A percentile compares a stretch with the other conserved stretches of the same genome.
These are phyloP conservation scores for Brachionus plicatilis DNA, from an alignment of 1,140 invertebrate genomes.

Conservation along the genomic window DNA sequence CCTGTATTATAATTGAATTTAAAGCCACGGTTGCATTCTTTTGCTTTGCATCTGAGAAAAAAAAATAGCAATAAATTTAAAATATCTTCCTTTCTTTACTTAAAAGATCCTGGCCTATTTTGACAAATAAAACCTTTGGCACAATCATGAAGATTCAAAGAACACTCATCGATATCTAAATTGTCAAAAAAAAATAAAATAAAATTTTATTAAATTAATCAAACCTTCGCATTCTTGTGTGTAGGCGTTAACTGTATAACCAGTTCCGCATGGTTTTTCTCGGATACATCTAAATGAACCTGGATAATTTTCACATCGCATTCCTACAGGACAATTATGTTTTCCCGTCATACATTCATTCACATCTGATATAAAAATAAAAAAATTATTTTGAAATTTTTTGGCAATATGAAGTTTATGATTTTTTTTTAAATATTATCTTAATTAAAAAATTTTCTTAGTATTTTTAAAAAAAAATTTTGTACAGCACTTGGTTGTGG, in stretches of 20 bases:
- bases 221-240: conserved; percentile 78
- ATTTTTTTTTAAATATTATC: not conserved
- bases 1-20: conserved; percentile 27
- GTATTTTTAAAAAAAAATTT: no score
- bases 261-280: conserved; percentile 82
- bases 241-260: conserved; percentile 83
- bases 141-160: conserved; percentile 46
- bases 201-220: conserved; percentile 39
- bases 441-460: not conserved
- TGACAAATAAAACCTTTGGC: conserved; percentile 30
- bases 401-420: no score
- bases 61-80: not conserved
- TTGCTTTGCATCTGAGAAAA: not conserved
- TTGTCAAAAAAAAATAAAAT: not conserved
- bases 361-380: not conserved
- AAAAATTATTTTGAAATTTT: no score
- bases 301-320: conserved; percentile 39
- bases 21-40: conserved; percentile 6
- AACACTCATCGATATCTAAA: conserved; percentile 69
- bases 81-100: not conserved
- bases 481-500: no score
- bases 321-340: conserved; percentile 28
- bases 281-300: conserved; percentile 52
- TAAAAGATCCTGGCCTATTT: conserved; percentile 36
- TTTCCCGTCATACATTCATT: conserved; percentile 19